A percentile compares a stretch with the other conserved stretches of the same genome.
Evolutionary conservation across 2,888 invertebrate species (phyloP).

Genomic region (Fragum fragum): DNA sequence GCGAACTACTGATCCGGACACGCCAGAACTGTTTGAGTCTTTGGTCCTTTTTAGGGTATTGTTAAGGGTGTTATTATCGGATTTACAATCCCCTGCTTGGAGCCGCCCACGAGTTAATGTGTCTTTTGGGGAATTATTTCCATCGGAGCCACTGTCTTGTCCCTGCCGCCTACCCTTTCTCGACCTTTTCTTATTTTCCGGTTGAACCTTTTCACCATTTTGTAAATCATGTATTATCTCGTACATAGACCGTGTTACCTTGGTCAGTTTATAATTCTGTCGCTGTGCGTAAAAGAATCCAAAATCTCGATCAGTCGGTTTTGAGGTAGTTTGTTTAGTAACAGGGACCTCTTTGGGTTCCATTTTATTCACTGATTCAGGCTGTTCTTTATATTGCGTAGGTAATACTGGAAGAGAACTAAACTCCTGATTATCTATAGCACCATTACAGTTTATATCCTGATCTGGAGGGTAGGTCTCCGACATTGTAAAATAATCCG

Average conservation of each 20-base stretch:
- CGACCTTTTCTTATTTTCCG: constrained; percentile 48
- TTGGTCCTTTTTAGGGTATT: constrained; percentile 33
- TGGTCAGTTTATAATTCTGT: constrained; percentile 75
- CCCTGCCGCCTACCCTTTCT: constrained; percentile 56
- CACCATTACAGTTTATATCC: neutral
- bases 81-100: constrained; percentile 39
- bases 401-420: constrained; percentile 61
- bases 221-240: constrained; percentile 76
- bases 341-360: constrained; percentile 43
- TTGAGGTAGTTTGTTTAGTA: constrained; percentile 29
- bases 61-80: constrained; percentile 47
- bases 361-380: constrained; percentile 14
- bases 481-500: constrained; percentile 66
- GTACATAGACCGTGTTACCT: constrained; percentile 75
- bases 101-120: constrained; percentile 57
- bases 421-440: constrained; percentile 45
- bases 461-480: constrained; percentile 52
- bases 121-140: constrained; percentile 53
- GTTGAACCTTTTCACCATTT: constrained; percentile 59
- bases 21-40: constrained; percentile 41
- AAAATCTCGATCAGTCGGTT: constrained; percentile 39
- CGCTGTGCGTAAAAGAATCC: constrained; percentile 71
- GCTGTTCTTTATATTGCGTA: constrained; percentile 38
- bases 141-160: constrained; percentile 49
- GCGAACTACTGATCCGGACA: constrained; percentile 60